A percentile compares a stretch with the other conserved stretches of the same genome.
These are phyloP conservation scores for Lepus europaeus DNA, from an alignment of 2,113 vertebrate genomes.

Conservation along the genomic window DNA sequence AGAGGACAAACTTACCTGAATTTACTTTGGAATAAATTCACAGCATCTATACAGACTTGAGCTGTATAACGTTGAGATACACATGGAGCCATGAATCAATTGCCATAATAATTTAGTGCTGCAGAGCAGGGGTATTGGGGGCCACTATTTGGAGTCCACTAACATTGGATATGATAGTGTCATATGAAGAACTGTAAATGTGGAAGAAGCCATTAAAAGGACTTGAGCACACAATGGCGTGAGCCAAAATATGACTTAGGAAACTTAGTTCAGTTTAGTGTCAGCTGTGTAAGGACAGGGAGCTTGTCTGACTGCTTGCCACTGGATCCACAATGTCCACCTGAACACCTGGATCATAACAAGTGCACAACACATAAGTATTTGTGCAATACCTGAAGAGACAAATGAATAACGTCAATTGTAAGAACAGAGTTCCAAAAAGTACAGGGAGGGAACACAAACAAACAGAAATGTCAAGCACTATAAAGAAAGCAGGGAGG, in stretches of 20 bases:
- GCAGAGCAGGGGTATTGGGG: neutral
- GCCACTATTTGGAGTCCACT: neutral
- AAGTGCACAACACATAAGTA: neutral
- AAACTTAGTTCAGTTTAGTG: neutral
- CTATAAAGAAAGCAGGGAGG: neutral
- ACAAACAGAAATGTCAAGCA: neutral
- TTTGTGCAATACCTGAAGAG: conserved; percentile 5
- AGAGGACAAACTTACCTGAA: conserved; percentile 18
- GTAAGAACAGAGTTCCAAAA: neutral
- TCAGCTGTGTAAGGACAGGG: neutral
- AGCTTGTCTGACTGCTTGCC: neutral
- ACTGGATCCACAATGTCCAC: neutral
- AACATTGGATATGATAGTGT: neutral
- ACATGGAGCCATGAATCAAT: neutral
- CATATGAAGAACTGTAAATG: neutral
- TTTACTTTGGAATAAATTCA: conserved; percentile 13
- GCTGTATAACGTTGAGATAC: neutral
- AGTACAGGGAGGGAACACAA: neutral
- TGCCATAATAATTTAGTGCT: neutral
- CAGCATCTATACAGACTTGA: neutral
- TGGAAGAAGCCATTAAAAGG: neutral
- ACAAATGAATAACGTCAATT: neutral
- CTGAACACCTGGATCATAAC: neutral
- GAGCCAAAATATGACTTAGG: neutral
- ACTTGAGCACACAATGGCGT: neutral